Evolutionary conservation across 2,113 vertebrate genomes (phyloP).

Genomic region (Eolophus roseicapilla): DNA sequence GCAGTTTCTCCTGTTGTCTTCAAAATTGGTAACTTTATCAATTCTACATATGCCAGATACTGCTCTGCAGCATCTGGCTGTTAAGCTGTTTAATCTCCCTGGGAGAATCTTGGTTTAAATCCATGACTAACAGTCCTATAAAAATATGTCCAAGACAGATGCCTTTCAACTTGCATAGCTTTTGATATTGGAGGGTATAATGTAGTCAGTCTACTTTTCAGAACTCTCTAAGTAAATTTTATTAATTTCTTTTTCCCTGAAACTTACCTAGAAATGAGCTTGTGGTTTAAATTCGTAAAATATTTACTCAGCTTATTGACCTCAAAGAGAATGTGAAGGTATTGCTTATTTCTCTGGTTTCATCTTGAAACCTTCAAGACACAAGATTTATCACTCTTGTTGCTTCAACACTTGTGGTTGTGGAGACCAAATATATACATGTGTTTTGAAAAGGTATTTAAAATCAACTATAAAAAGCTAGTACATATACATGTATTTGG

Average conservation of each 20-base stretch:
- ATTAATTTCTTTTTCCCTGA: not conserved
- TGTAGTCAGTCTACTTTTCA: not conserved
- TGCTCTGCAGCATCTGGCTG: constrained; percentile 61
- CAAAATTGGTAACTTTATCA: constrained; percentile 53
- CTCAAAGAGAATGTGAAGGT: not conserved
- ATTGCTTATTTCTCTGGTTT: not conserved
- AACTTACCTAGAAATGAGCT: not conserved
- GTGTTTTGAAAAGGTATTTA: not conserved
- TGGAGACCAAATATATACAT: not conserved
- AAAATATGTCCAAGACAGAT: constrained; percentile 57
- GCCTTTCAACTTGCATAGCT: constrained; percentile 14
- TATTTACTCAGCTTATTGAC: not conserved
- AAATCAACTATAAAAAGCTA: not conserved
- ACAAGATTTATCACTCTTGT: not conserved
- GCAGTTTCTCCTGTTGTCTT: constrained; percentile 49
- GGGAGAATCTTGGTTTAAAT: constrained; percentile 61
- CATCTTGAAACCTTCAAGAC: not conserved
- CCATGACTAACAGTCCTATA: constrained; percentile 41
- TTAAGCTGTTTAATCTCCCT: constrained; percentile 65
- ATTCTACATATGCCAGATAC: constrained; percentile 23
- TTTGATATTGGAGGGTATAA: not conserved
- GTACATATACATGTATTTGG: not conserved
- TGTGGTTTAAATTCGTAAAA: not conserved
- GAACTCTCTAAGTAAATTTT: not conserved
- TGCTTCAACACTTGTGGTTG: not conserved